Percentiles rank a stretch among this genome's conserved stretches.
Evolutionary conservation across 1,140 invertebrate species (phyloP).

Genomic region (Cyclina sinensis): DNA sequence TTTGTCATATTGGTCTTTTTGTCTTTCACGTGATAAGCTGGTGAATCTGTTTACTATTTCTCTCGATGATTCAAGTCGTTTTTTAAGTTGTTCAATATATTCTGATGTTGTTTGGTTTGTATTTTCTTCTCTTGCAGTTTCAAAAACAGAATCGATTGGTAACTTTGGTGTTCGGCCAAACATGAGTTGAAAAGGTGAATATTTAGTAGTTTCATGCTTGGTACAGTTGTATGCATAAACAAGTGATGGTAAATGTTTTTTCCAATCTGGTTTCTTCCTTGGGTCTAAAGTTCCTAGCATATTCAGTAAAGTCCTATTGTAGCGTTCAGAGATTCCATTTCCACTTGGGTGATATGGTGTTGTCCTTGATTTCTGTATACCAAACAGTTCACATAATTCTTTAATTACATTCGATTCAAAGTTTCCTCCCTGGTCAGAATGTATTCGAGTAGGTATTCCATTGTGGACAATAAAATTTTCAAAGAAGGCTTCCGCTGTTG

Average conservation of each 20-base stretch:
- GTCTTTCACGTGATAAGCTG: neutral
- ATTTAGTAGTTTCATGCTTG: conserved; percentile 34
- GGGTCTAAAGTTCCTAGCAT: conserved; percentile 22
- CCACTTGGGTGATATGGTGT: neutral
- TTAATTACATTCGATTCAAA: conserved; percentile 60
- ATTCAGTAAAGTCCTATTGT: neutral
- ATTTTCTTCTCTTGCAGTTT: neutral
- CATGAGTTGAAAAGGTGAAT: conserved; percentile 46
- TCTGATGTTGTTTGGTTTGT: neutral
- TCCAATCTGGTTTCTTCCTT: neutral
- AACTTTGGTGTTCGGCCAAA: conserved; percentile 44
- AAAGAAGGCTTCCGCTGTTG: conserved; percentile 47
- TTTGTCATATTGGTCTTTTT: conserved; percentile 14
- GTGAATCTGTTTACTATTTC: neutral
- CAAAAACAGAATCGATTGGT: neutral
- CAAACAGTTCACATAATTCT: conserved; percentile 21
- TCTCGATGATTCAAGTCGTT: neutral
- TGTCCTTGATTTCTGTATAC: conserved; percentile 12
- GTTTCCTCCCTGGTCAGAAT: conserved; percentile 16
- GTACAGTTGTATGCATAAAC: conserved; percentile 59
- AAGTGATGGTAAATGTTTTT: neutral
- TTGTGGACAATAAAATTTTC: conserved; percentile 42
- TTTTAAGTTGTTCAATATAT: neutral
- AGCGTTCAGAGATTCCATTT: neutral
- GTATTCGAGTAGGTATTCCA: neutral